Evolutionary conservation across 2,888 invertebrate genomes (phyloP).

Genomic region (Arrhopalites spinosus): DNA sequence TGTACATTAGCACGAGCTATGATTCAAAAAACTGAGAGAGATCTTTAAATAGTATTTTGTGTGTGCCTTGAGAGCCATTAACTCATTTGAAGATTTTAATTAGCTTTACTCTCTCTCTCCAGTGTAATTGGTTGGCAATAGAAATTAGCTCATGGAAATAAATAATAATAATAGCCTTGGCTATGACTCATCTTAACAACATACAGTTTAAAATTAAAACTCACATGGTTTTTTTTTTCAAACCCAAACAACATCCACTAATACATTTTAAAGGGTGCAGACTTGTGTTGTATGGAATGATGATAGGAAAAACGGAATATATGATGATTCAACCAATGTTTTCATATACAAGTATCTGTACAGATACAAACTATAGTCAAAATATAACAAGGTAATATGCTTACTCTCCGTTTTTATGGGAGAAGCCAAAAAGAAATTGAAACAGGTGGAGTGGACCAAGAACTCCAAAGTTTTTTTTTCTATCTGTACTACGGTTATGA

Average conservation of each 20-base stretch:
- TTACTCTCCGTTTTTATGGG: constrained; percentile 1
- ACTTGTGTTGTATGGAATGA: constrained; percentile 17
- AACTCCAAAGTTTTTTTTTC: no score
- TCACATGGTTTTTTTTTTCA: no score
- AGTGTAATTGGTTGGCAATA: not conserved
- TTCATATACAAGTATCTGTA: not conserved
- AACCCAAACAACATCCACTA: not conserved
- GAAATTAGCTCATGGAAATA: constrained; percentile 26
- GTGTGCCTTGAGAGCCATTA: no score
- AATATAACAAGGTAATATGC: not conserved
- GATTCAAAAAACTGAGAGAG: no score
- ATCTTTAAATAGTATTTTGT: no score
- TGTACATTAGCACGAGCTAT: no score
- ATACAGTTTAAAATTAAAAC: no score
- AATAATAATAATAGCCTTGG: not conserved
- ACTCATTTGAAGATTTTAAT: not conserved
- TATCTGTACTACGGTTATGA: constrained; percentile 28
- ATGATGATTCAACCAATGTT: not conserved
- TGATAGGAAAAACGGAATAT: constrained; percentile 4
- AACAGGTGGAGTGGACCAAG: constrained; percentile 25
- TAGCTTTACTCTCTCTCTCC: not conserved
- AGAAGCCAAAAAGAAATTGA: constrained; percentile 12
- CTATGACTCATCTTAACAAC: no score
- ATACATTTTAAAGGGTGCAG: constrained; percentile 16
- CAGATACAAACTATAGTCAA: not conserved